Evolutionary conservation across 2,888 invertebrate genomes (phyloP), one percentile per base, ranked within the genome.

Genomic region (Oeneis ivallda): DNA sequence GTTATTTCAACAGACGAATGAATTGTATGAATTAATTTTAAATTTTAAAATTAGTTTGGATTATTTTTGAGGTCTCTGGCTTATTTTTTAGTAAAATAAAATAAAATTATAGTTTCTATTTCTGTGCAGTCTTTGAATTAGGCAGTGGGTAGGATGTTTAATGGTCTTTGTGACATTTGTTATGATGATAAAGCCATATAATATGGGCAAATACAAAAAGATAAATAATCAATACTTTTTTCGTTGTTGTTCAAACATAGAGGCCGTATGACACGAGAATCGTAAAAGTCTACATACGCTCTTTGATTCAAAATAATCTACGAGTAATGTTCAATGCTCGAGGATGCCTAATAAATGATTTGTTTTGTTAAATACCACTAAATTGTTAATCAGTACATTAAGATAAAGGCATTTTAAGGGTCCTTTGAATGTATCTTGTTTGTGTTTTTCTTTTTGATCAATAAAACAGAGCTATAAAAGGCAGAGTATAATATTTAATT

Each of bases 231-330:
- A n/a, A n/a, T n/a, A n/a, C n/a, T n/a, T 41, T 52, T n/a, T 11
- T 34, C n/a, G 26, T 26, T 32, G 15, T 39, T 39, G n/a, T 15
- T 9, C 37, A 13, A 62, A 62, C 53, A 41, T 10, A 15, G 11
- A 32, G 58, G 45, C 64, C 37, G 70, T 72, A 56, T 72, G 71
- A 71, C 65, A 19, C 64, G 17, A n/a, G 32, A 54, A 64, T 71
- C 75, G 71, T 73, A 74, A 74, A 72, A 71, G 49, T 71, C 64
- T 69, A 62, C 65, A 56, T 69, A 67, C 68, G 66, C 64, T 62
- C 61, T 72, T 65, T 69, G 63, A 70, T 70, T 65, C 56, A 62
- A 69, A 71, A 65, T 65, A 72, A 74, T 73, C 74, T 72, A 59
- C 65, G 70, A 72, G 69, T 69, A 70, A 70, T 70, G 70, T 60